Base-by-base conservation (phyloP, 2,113 vertebrate species). In the Copsychus sechellarum region DNA sequence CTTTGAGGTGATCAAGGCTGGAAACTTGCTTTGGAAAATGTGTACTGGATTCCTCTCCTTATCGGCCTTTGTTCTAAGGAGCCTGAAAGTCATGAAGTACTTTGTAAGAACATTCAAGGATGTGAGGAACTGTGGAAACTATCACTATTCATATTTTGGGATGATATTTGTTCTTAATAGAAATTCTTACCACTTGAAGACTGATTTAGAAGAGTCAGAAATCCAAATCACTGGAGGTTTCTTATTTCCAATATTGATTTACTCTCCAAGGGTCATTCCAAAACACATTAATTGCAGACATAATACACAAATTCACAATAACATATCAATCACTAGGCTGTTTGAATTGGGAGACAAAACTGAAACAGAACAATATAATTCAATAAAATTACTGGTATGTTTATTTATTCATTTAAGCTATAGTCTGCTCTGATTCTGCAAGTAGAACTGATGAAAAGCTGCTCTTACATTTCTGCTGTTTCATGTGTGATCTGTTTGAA, bases 341-440 rank as follows among this genome's bases (percentile, higher is more conserved):
- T 95, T 97, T 97, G 88, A 57, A 54, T 73, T 91, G 86, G 93
- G 89, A 91, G 56, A 95, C 87, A 93, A 84, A 94, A 93, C 67
- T 96, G 91, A 97, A 97, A 96, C 60, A 42, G 81, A 96, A 90
- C 38, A 92, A 97, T 96, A 89, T 90, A 94, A 97, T 95, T 97
- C 87, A 95, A 87, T 97, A 94, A 93, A 97, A 95, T 96, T 94
- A 71, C 80, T 81, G 53, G 78, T 62, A 14, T 92, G 95, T 97
- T 97, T 93, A 96, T 97, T 95, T 96, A 90, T 96, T 96, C 38
- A 93, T 95, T 95, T 97, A 88, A 95, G 45, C 40, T 82, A 42
- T 62, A 74, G 51, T 76, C 51, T 93, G 57, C 25, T 96, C 57
- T 94, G 77, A 86, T 94, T 93, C 71, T 96, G 66, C 92, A 97